Conservation (phyloP, 2,888 invertebrate species). For the Diarsia brunnea region DNA sequence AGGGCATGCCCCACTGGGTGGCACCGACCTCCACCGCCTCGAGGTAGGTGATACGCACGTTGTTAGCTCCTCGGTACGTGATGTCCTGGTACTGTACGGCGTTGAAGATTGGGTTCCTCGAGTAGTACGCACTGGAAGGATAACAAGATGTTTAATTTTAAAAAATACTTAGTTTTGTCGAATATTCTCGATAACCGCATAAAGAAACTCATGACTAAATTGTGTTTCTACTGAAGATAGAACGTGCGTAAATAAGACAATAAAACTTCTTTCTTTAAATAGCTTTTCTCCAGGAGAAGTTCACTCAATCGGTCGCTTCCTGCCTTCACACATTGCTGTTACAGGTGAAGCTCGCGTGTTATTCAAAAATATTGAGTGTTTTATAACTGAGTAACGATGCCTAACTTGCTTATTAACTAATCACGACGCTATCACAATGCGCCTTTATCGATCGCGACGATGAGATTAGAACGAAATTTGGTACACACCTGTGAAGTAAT, state of each 20-base stretch:
- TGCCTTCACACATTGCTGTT: no score
- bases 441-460: no score
- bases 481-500: slow-evolving; percentile 15
- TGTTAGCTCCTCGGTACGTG: slow-evolving; percentile 75
- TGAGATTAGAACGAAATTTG: no score
- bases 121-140: slow-evolving; percentile 43
- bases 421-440: not conserved
- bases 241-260: not conserved
- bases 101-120: slow-evolving; percentile 71
- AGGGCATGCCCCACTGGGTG: no score
- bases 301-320: not conserved
- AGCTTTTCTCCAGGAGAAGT: not conserved
- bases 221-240: not conserved
- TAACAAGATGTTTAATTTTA: not conserved
- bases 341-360: not conserved
- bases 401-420: not conserved
- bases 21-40: slow-evolving; percentile 63
- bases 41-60: slow-evolving; percentile 77
- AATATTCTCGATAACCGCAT: not conserved
- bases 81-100: slow-evolving; percentile 80
- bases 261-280: not conserved
- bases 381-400: not conserved
- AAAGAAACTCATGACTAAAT: not conserved
- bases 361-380: no score
- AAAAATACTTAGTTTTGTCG: not conserved